Evolutionary conservation across 2,888 invertebrate species (phyloP).

Genomic region (Andrena camellia): DNA sequence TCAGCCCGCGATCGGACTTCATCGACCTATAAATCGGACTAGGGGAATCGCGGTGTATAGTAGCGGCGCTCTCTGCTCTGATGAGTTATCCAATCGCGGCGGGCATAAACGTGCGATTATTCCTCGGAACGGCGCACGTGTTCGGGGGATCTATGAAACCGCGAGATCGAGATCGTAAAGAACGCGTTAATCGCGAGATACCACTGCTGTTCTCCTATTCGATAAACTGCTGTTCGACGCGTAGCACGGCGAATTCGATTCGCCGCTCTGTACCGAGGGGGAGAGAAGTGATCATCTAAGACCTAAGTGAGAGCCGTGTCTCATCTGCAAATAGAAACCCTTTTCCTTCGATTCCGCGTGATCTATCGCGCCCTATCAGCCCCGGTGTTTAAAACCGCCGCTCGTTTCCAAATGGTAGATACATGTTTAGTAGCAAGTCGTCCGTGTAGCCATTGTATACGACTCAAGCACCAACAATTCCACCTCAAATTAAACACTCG

Average conservation of each 20-base stretch:
- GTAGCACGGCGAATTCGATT: conserved; percentile 40
- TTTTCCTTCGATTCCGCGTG: too few species aligned
- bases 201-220: not conserved
- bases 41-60: conserved; percentile 51
- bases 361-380: too few species aligned
- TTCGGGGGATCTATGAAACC: conserved; percentile 59
- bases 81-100: conserved; percentile 74
- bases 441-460: too few species aligned
- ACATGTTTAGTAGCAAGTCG: too few species aligned
- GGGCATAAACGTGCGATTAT: conserved; percentile 72
- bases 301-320: too few species aligned
- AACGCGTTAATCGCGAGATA: conserved; percentile 47
- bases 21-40: conserved; percentile 77
- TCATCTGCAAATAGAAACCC: too few species aligned
- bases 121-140: conserved; percentile 47
- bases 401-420: too few species aligned
- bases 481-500: too few species aligned
- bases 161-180: conserved; percentile 44
- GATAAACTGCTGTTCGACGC: conserved; percentile 27
- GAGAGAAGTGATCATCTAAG: too few species aligned
- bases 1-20: conserved; percentile 72
- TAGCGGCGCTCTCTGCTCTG: conserved; percentile 66
- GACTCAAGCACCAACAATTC: too few species aligned
- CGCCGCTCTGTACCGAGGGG: not conserved
- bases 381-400: too few species aligned